These are phyloP conservation scores for Amphiprion ocellaris DNA, from an alignment of 2,113 vertebrate species.

Conservation along the genomic window DNA sequence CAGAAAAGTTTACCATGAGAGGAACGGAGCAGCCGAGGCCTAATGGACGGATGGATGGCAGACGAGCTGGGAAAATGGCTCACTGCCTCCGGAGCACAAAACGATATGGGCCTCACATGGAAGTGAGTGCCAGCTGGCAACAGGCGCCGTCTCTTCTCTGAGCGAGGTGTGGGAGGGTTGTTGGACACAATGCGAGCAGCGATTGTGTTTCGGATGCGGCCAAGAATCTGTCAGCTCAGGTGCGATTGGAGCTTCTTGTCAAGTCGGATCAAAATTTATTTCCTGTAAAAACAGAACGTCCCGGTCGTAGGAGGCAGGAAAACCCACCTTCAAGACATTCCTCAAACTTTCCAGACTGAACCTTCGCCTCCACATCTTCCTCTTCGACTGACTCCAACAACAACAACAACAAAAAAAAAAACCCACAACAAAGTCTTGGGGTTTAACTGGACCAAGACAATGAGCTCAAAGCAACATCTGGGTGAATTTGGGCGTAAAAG, in stretches of 20 bases:
- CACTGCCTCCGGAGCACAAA: constrained; percentile 23
- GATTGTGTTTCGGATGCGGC: constrained; percentile 24
- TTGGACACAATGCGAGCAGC: constrained; percentile 45
- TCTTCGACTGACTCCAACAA: too few species aligned
- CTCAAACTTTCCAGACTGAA: neutral
- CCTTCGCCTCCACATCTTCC: too few species aligned
- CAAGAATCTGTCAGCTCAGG: constrained; percentile 54
- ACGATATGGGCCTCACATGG: constrained; percentile 45
- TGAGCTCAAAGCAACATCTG: too few species aligned
- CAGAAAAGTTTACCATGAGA: constrained; percentile 34
- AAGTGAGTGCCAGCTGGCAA: constrained; percentile 47
- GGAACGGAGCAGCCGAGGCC: constrained; percentile 19
- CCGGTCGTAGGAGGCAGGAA: neutral
- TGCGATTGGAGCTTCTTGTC: constrained; percentile 14
- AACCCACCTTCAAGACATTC: neutral
- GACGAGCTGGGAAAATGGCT: constrained; percentile 61
- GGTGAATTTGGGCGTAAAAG: too few species aligned
- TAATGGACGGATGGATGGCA: constrained; percentile 34
- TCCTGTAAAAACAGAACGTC: constrained; percentile 6
- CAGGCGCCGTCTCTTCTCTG: neutral
- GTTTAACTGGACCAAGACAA: too few species aligned
- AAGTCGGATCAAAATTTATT: neutral
- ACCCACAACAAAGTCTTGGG: too few species aligned
- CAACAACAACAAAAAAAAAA: too few species aligned
- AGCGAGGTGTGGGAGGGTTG: constrained; percentile 41